Percentiles rank a stretch among this genome's conserved stretches.
phyloP scores from a whole-genome alignment of 2,888 invertebrate species.

The Criorhina ranunculi region DNA sequence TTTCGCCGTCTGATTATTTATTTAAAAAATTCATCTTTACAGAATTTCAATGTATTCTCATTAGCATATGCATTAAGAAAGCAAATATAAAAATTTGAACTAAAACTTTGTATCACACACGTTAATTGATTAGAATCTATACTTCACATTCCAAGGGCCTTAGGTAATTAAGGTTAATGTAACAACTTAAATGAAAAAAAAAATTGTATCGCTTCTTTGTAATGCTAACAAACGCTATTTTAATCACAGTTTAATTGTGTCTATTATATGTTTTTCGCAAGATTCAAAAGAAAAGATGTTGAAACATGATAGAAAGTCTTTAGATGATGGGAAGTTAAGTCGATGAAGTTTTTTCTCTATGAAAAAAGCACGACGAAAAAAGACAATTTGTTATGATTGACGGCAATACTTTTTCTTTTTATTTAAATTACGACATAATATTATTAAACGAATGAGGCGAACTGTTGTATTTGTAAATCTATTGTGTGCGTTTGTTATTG shows the following conservation, averaged over 20 bases:
- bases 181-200: background rate
- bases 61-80: no score
- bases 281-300: background rate
- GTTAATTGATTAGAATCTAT: no score
- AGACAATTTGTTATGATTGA: slow-evolving; percentile 26
- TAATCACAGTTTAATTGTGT: slow-evolving; percentile 32
- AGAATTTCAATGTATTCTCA: no score
- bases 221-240: slow-evolving; percentile 2
- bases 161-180: background rate
- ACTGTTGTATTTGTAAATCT: slow-evolving; percentile 2
- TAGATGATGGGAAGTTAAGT: slow-evolving; percentile 27
- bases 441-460: background rate
- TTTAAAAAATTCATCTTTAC: no score
- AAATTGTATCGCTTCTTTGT: background rate
- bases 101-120: no score
- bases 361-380: background rate
- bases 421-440: slow-evolving; percentile 22
- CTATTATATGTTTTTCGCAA: background rate
- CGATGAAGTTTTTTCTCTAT: slow-evolving; percentile 6
- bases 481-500: slow-evolving; percentile 19
- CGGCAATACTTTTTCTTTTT: background rate
- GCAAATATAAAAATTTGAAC: no score
- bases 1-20: no score
- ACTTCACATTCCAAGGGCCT: background rate
- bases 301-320: slow-evolving; percentile 32